phyloP scores from a whole-genome alignment of 2,888 invertebrate genomes.

The Tipula unca region DNA sequence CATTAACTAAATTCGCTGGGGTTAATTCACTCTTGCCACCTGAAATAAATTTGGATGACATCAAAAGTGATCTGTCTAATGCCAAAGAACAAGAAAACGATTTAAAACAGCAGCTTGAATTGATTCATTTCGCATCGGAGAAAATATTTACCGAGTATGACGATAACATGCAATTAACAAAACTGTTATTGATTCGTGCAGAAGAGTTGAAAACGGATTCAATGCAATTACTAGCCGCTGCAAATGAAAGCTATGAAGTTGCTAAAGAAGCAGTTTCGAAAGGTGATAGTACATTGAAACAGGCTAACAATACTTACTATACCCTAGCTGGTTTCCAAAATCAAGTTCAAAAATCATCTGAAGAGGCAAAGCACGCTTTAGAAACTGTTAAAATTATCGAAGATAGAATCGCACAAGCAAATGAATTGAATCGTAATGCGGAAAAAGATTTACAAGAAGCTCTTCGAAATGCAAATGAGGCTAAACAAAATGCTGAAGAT shows the following conservation, averaged over 20 bases:
- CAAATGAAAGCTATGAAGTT: slow-evolving; percentile 64
- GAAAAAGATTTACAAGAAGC: slow-evolving; percentile 46
- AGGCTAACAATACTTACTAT: slow-evolving; percentile 70
- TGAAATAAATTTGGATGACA: slow-evolving; percentile 58
- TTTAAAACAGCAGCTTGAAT: slow-evolving; percentile 27
- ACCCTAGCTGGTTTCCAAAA: slow-evolving; percentile 67
- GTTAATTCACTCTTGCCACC: slow-evolving; percentile 73
- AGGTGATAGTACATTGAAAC: slow-evolving; percentile 71
- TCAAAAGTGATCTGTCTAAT: slow-evolving; percentile 55
- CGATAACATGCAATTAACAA: slow-evolving; percentile 56
- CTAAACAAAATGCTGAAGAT: slow-evolving; percentile 68
- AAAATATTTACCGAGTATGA: slow-evolving; percentile 52
- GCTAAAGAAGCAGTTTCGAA: slow-evolving; percentile 77
- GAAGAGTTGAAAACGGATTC: slow-evolving; percentile 65
- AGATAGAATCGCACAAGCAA: slow-evolving; percentile 59
- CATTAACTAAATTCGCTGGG: slow-evolving; percentile 68
- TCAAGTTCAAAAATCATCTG: slow-evolving; percentile 76
- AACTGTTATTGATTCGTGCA: slow-evolving; percentile 56
- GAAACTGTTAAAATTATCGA: slow-evolving; percentile 67
- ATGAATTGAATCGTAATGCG: slow-evolving; percentile 60
- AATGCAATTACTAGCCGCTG: slow-evolving; percentile 68
- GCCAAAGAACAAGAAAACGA: slow-evolving; percentile 58
- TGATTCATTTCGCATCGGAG: slow-evolving; percentile 39
- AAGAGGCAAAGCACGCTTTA: slow-evolving; percentile 69
- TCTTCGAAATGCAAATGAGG: slow-evolving; percentile 48